phyloP scores from a whole-genome alignment of 2,113 vertebrate species.

The Misgurnus anguillicaudatus region DNA sequence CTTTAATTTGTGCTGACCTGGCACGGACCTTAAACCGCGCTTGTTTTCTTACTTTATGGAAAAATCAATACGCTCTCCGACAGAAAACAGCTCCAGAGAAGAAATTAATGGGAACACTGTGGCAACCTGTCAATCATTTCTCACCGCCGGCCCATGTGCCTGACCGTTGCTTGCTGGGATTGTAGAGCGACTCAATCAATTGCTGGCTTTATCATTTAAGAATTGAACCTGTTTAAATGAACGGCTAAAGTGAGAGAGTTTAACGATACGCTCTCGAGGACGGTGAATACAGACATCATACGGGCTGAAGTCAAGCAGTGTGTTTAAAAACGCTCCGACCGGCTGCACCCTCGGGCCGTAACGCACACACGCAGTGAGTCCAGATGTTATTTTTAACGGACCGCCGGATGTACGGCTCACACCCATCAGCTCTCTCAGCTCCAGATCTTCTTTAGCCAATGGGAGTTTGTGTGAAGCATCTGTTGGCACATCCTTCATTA shows the following conservation, averaged over 20 bases:
- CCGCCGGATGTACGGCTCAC: constrained; percentile 39
- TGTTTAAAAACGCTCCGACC: constrained; percentile 58
- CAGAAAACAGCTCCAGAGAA: constrained; percentile 96
- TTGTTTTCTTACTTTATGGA: constrained; percentile 99
- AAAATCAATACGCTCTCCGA: constrained; percentile 96
- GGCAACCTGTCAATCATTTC: constrained; percentile 94
- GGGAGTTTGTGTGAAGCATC: constrained; percentile 71
- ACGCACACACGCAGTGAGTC: constrained; percentile 42
- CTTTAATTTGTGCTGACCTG: constrained; percentile 90
- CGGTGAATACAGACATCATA: constrained; percentile 9
- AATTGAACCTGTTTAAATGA: constrained; percentile 27
- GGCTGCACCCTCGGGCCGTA: constrained; percentile 36
- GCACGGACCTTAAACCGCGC: constrained; percentile 83
- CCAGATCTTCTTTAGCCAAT: constrained; percentile 69
- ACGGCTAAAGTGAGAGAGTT: background rate
- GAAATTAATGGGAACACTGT: constrained; percentile 89
- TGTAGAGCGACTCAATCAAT: constrained; percentile 21
- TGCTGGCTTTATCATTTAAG: constrained; percentile 31
- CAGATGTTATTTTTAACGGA: constrained; percentile 51
- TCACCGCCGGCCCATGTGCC: constrained; percentile 70
- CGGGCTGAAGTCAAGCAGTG: constrained; percentile 30
- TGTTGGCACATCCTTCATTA: constrained; percentile 76
- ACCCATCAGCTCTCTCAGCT: constrained; percentile 57
- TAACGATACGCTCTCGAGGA: background rate
- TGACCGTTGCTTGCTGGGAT: constrained; percentile 72